These are phyloP conservation scores for Dolichallabes microphthalmus DNA, from an alignment of 2,113 vertebrate species.

Conservation along the genomic window DNA sequence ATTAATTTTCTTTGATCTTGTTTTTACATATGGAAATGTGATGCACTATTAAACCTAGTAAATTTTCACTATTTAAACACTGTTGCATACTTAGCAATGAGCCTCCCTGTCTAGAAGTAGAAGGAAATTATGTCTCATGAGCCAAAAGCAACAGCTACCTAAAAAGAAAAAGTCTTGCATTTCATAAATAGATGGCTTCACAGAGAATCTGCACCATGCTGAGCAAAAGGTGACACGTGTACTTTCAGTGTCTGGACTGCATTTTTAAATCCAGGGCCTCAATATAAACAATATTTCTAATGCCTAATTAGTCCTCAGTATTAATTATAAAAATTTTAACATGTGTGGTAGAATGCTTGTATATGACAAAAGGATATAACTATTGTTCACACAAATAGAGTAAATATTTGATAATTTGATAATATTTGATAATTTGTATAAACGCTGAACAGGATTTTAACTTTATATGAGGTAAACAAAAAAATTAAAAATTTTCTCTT, in stretches of 20 bases:
- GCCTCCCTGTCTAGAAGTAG: slow-evolving; percentile 48
- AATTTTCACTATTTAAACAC: slow-evolving; percentile 57
- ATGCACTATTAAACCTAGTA: slow-evolving; percentile 53
- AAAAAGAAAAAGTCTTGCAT: slow-evolving; percentile 53
- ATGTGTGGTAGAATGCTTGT: background rate
- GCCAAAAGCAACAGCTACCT: slow-evolving; percentile 68
- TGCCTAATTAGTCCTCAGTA: background rate
- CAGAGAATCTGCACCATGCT: slow-evolving; percentile 31
- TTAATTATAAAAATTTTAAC: background rate
- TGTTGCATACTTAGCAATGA: slow-evolving; percentile 29
- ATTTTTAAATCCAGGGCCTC: slow-evolving; percentile 17
- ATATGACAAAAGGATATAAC: background rate
- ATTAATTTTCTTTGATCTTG: background rate
- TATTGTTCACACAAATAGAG: background rate
- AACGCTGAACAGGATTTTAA: background rate
- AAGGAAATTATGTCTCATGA: slow-evolving; percentile 63
- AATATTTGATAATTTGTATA: background rate
- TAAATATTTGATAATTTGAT: background rate
- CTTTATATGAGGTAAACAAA: background rate
- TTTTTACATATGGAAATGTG: slow-evolving; percentile 41
- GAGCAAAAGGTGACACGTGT: slow-evolving; percentile 29
- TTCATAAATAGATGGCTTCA: slow-evolving; percentile 34
- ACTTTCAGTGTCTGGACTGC: slow-evolving; percentile 50
- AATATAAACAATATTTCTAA: background rate
- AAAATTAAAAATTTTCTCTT: background rate